A percentile compares a stretch with the other conserved stretches of the same genome.
Conservation (phyloP, 2,888 invertebrate species). For the Camptogramma bilineatum region DNA sequence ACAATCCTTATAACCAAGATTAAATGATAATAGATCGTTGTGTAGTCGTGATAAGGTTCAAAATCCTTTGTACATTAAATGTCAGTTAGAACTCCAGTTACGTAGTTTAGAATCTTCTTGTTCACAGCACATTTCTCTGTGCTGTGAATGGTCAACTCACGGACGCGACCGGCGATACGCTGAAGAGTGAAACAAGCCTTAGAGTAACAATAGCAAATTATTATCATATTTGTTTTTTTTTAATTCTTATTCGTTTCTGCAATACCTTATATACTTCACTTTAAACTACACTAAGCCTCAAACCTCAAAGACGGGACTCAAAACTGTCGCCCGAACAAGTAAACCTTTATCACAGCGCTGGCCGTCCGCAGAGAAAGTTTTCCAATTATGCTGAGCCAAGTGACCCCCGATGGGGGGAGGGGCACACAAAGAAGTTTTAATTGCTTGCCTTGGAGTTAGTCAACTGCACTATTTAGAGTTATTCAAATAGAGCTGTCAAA, state of each 20-base stretch:
- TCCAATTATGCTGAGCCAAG: slow-evolving; percentile 78
- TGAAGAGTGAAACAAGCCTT: too few species aligned
- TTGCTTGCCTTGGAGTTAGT: slow-evolving; percentile 78
- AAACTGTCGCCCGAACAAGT: slow-evolving; percentile 41
- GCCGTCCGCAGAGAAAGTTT: slow-evolving; percentile 47
- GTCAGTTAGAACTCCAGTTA: too few species aligned
- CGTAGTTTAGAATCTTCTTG: too few species aligned
- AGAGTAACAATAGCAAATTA: too few species aligned
- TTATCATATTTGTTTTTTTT: too few species aligned
- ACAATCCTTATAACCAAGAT: too few species aligned
- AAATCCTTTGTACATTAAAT: too few species aligned
- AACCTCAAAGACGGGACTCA: slow-evolving; percentile 40
- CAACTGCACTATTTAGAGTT: slow-evolving; percentile 74
- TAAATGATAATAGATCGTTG: too few species aligned
- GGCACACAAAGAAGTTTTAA: slow-evolving; percentile 83
- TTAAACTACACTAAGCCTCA: slow-evolving; percentile 15
- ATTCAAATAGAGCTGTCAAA: slow-evolving; percentile 54
- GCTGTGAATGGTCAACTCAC: too few species aligned
- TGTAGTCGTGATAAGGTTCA: too few species aligned
- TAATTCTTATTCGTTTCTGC: background rate
- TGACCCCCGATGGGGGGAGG: slow-evolving; percentile 60
- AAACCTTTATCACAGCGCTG: slow-evolving; percentile 43
- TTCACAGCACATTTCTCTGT: too few species aligned
- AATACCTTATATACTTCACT: background rate
- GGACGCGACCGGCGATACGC: too few species aligned